phyloP scores from a whole-genome alignment of 2,888 invertebrate genomes.

The Bruchidius siliquastri region DNA sequence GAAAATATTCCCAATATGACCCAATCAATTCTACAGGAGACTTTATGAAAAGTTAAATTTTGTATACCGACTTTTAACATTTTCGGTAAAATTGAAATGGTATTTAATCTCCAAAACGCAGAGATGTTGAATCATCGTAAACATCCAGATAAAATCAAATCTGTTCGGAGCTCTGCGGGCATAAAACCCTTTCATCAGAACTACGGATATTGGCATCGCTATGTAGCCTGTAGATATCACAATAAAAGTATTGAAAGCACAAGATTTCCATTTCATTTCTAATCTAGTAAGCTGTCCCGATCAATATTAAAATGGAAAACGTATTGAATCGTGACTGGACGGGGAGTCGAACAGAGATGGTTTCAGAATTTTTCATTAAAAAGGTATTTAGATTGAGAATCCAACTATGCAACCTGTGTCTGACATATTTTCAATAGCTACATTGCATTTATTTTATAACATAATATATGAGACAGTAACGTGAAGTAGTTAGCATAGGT shows the following conservation, averaged over 20 bases:
- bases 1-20: no score
- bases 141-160: background rate
- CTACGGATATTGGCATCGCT: background rate
- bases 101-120: background rate
- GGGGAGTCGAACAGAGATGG: background rate
- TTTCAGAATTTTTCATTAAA: background rate
- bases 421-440: no score
- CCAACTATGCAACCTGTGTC: no score
- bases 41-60: no score
- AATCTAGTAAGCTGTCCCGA: background rate
- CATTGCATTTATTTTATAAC: no score
- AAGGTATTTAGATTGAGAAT: no score
- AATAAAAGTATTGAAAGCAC: background rate
- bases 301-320: constrained; percentile 10
- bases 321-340: constrained; percentile 10
- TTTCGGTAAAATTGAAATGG: no score
- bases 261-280: background rate
- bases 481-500: no score
- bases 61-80: no score
- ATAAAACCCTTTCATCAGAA: background rate
- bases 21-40: no score
- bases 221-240: background rate
- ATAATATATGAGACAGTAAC: no score
- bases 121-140: background rate
- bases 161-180: background rate